Conservation (phyloP, 2,888 invertebrate species). For the Mesorhabditis belari region DNA sequence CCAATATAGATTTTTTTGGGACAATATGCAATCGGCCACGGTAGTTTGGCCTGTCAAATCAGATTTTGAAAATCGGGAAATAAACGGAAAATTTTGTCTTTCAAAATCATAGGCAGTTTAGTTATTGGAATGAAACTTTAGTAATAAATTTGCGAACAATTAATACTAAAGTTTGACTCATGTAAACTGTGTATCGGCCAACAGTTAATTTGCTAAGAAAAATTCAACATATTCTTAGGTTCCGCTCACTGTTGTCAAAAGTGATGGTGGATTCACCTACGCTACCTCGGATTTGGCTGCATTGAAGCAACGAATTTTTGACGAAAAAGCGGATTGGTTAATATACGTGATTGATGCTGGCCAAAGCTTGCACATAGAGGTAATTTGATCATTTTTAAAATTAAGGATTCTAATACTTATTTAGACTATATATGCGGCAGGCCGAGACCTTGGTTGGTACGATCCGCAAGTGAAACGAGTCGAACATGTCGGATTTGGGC, state of each 20-base stretch:
- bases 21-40: too few species aligned
- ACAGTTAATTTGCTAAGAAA: too few species aligned
- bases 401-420: constrained; percentile 11
- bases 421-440: constrained; percentile 67
- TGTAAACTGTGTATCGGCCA: too few species aligned
- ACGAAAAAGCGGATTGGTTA: constrained; percentile 77
- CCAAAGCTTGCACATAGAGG: constrained; percentile 62
- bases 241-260: constrained; percentile 87
- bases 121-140: background rate
- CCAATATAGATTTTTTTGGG: too few species aligned
- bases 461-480: constrained; percentile 65
- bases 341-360: constrained; percentile 91
- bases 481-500: constrained; percentile 90
- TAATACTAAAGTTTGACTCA: too few species aligned
- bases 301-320: constrained; percentile 58
- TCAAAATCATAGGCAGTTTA: too few species aligned
- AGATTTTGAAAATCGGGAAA: too few species aligned
- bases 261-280: constrained; percentile 91
- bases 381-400: constrained; percentile 5
- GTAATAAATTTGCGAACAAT: too few species aligned
- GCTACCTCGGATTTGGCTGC: constrained; percentile 96
- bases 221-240: constrained; percentile 55
- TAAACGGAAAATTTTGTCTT: too few species aligned
- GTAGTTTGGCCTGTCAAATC: too few species aligned
- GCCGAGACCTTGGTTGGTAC: constrained; percentile 72